Evolutionary conservation across 2,113 vertebrate genomes (phyloP).

Genomic region (Corythaeola cristata): DNA sequence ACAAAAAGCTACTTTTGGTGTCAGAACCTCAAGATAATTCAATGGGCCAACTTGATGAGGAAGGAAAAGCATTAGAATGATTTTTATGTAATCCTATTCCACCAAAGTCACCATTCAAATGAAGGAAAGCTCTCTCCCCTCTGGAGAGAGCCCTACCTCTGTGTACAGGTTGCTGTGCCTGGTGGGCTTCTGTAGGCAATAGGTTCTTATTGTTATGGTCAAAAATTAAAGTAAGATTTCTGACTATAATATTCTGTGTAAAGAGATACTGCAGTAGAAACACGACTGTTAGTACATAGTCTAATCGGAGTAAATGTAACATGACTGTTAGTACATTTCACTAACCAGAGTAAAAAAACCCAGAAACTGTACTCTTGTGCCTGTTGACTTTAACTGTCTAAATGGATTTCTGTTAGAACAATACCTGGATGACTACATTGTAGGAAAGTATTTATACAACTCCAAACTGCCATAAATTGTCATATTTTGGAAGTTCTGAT

Average conservation of each 20-base stretch:
- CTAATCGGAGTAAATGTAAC: no score
- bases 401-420: background rate
- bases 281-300: no score
- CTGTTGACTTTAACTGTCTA: background rate
- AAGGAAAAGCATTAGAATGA: background rate
- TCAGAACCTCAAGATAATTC: background rate
- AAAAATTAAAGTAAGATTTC: background rate
- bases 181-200: background rate
- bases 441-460: background rate
- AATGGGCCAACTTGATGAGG: background rate
- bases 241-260: background rate
- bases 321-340: no score
- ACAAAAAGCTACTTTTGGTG: background rate
- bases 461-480: background rate
- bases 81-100: background rate
- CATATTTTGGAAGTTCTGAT: background rate
- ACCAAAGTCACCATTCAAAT: background rate
- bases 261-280: background rate
- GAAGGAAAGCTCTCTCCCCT: background rate
- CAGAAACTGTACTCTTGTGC: background rate
- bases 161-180: rapidly evolving
- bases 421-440: background rate
- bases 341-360: background rate
- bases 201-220: background rate
- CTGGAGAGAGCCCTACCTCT: background rate